Evolutionary conservation across 35 echinoderm and acorn worm genomes (phyloP).

Genomic region (Chiridota heheva): DNA sequence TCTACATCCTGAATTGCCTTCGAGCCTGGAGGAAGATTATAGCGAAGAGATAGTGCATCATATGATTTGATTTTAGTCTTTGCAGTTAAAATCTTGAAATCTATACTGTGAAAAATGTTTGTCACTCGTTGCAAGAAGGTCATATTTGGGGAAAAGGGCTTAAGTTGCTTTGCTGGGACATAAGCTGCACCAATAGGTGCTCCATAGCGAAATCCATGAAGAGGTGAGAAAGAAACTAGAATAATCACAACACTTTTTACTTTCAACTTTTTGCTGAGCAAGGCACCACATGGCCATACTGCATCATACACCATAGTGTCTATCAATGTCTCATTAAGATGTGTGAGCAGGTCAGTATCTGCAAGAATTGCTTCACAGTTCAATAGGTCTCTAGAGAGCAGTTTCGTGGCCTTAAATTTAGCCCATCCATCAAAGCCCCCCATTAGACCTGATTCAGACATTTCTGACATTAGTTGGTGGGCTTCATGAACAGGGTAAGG

Average conservation of each 20-base stretch:
- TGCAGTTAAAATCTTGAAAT: not conserved
- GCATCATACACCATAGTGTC: not conserved
- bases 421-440: not conserved
- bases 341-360: too few relatives aligned
- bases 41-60: not conserved
- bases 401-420: not conserved
- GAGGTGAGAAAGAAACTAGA: not conserved
- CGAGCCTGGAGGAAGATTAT: not conserved
- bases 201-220: not conserved
- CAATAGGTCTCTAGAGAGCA: too few relatives aligned
- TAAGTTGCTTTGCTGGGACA: too few relatives aligned
- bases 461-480: not conserved
- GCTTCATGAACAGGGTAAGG: too few relatives aligned
- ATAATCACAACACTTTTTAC: not conserved
- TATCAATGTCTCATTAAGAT: too few relatives aligned
- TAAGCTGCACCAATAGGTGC: not conserved
- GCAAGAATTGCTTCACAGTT: too few relatives aligned
- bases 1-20: not conserved
- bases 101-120: too few relatives aligned
- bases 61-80: not conserved
- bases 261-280: not conserved
- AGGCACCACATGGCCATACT: not conserved
- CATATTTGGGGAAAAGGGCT: not conserved
- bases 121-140: not conserved
- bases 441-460: not conserved